Evolutionary conservation across 2,888 invertebrate species (phyloP).

Genomic region (Strigamia transsilvanica): DNA sequence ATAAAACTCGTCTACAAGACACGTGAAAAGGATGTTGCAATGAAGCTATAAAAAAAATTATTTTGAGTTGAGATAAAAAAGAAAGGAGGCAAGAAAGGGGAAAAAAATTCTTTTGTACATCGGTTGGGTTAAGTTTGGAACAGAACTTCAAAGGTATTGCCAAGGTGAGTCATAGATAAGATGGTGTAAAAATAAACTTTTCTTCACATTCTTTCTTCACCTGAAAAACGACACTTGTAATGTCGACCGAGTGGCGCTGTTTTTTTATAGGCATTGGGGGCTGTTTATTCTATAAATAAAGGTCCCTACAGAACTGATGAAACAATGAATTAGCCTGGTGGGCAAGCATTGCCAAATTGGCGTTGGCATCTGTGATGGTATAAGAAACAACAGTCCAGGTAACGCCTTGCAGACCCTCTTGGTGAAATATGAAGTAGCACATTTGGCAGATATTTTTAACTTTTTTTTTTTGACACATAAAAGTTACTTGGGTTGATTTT

Average conservation of each 20-base stretch:
- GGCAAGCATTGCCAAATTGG: constrained; percentile 32
- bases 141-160: constrained; percentile 38
- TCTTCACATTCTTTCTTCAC: constrained; percentile 50
- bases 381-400: constrained; percentile 33
- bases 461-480: neutral
- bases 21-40: constrained; percentile 47
- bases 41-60: constrained; percentile 43
- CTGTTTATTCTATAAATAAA: constrained; percentile 38
- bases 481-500: constrained; percentile 13
- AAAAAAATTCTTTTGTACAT: neutral
- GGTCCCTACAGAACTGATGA: constrained; percentile 19
- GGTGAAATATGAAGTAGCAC: constrained; percentile 12
- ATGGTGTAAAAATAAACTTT: constrained; percentile 25
- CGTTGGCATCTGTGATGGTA: constrained; percentile 20
- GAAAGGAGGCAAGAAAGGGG: neutral
- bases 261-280: constrained; percentile 21
- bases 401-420: constrained; percentile 28
- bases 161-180: constrained; percentile 42
- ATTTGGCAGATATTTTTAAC: constrained; percentile 37
- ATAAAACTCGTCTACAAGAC: neutral
- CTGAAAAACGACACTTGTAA: constrained; percentile 52
- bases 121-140: constrained; percentile 34
- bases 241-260: constrained; percentile 14
- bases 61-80: constrained; percentile 24
- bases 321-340: constrained; percentile 43